Evolutionary conservation across 2,113 vertebrate species (phyloP), one percentile per base, ranked within the genome.

Genomic region (Cranoglanis bouderius): DNA sequence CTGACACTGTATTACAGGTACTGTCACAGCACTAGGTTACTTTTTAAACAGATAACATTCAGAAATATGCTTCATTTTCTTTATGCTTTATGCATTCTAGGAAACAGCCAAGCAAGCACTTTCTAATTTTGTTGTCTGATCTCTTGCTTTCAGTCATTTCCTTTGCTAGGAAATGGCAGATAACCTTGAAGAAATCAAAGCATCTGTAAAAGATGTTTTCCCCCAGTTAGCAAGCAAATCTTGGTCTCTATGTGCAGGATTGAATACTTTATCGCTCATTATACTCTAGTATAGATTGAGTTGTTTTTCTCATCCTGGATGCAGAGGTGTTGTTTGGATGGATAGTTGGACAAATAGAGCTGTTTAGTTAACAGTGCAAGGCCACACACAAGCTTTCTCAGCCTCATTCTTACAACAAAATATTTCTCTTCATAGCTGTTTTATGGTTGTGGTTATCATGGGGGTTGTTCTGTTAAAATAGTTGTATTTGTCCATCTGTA

Each of bases 401-500:
- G 46, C 46, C 80, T 87, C 57, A 2, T 85, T 51, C 70, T 70
- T 88, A 57, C 29, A 14, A 65, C 53, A 51, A 85, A 88, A 72
- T 57, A 29, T 75, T 84, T 59, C 51, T n/a, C 74, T 61, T 65
- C 75, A 78, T 40, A 88, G 75, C 4, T 83, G 59, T 80, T 87
- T 88, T n/a, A 43, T 88, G n/a, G 19, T 53, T 32, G 40, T 63
- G 38, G 67, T 77, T 51, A 84, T 72, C 43, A 67, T 86, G 65
- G 57, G 18, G 65, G 49, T 86, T 85, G n/a, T 84, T 75, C 84
- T 85, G n/a, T 67, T 82, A 83, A 49, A 70, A 70, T 61, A 19
- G 67, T 74, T 88, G 35, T 84, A 63, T 86, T 86, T 82, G 85
- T 63, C 43, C 53, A 59, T 83, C 51, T 82, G 55, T 59, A 65